These are phyloP conservation scores for Mamestra brassicae DNA, from an alignment of 2,888 invertebrate species.

Conservation along the genomic window DNA sequence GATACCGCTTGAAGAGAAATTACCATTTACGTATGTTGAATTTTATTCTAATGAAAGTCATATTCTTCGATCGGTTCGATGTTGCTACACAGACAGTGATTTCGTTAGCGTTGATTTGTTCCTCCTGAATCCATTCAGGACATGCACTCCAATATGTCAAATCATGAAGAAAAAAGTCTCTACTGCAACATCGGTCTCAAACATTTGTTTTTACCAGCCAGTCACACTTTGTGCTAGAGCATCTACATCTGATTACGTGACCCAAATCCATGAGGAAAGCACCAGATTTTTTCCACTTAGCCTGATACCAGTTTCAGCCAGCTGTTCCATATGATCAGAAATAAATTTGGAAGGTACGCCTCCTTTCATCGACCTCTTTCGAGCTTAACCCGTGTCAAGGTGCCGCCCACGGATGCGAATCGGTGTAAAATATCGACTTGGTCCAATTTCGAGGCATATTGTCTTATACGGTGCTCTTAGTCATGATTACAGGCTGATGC, in stretches of 20 bases:
- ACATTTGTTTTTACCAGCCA: too few species aligned
- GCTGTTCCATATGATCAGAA: constrained; percentile 48
- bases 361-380: constrained; percentile 62
- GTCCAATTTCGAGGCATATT: constrained; percentile 67
- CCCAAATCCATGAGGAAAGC: constrained; percentile 12
- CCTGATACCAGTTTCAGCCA: constrained; percentile 24
- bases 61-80: constrained; percentile 6
- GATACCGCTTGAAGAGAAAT: constrained; percentile 40
- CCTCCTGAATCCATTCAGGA: neutral
- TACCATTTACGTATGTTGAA: constrained; percentile 51
- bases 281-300: constrained; percentile 19
- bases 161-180: too few species aligned
- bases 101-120: neutral
- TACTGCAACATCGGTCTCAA: too few species aligned
- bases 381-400: constrained; percentile 62
- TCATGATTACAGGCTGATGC: constrained; percentile 59
- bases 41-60: constrained; percentile 32
- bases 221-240: neutral
- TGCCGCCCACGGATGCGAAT: constrained; percentile 65
- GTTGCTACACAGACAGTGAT: neutral
- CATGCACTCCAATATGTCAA: too few species aligned
- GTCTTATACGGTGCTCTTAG: constrained; percentile 67
- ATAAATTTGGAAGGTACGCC: constrained; percentile 53
- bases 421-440: constrained; percentile 64
- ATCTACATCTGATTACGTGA: neutral